phyloP scores from a whole-genome alignment of 1,140 invertebrate genomes.

The Aricia agestis region DNA sequence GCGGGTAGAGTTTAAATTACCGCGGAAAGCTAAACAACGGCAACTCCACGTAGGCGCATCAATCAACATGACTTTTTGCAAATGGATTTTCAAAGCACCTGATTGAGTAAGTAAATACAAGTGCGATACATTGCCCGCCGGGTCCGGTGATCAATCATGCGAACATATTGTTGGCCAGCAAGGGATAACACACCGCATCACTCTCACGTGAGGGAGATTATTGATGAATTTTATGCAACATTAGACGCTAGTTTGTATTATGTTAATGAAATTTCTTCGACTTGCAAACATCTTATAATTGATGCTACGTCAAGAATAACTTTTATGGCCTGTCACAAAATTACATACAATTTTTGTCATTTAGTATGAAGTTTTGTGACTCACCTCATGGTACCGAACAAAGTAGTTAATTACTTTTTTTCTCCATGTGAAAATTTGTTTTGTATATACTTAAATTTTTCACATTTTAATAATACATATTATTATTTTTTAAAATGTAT shows the following conservation, averaged over 20 bases:
- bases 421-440: too few relatives aligned
- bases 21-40: not conserved
- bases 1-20: not conserved
- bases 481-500: too few relatives aligned
- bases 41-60: constrained; percentile 25
- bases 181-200: constrained; percentile 49
- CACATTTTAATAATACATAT: too few relatives aligned
- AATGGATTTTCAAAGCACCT: constrained; percentile 39
- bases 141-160: constrained; percentile 50
- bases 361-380: too few relatives aligned
- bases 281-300: not conserved
- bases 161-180: constrained; percentile 60
- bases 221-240: constrained; percentile 59
- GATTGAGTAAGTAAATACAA: constrained; percentile 41
- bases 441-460: too few relatives aligned
- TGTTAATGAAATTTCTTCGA: constrained; percentile 17
- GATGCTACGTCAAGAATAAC: not conserved
- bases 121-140: constrained; percentile 27
- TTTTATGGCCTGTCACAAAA: not conserved
- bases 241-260: constrained; percentile 37
- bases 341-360: too few relatives aligned
- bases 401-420: too few relatives aligned
- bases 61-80: constrained; percentile 36
- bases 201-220: constrained; percentile 50
- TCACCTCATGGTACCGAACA: too few relatives aligned